Percentiles rank a stretch among this genome's conserved stretches.
Conservation (phyloP, 2,888 invertebrate genomes). For the Luperina nickerlii region DNA sequence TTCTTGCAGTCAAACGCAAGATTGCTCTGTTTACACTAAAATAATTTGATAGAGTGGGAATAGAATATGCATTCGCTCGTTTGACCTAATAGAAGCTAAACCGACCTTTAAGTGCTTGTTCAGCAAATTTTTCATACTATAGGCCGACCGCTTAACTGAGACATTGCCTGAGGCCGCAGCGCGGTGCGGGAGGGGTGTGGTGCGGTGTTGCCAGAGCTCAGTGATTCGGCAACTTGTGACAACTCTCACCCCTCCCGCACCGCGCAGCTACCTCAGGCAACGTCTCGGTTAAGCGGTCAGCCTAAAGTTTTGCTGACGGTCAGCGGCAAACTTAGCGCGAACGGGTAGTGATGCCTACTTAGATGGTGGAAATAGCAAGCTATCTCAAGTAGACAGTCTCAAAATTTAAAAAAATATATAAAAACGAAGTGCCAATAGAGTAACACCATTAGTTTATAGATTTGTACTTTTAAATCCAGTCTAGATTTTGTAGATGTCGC, state of each 20-base stretch:
- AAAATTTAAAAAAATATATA: slow-evolving; percentile 43
- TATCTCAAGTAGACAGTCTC: slow-evolving; percentile 10
- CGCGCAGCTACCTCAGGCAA: no score
- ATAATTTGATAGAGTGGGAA: not conserved
- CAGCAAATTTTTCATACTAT: not conserved
- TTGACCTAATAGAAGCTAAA: not conserved
- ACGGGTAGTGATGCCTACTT: not conserved
- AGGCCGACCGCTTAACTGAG: no score
- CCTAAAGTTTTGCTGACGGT: not conserved
- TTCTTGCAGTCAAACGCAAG: not conserved
- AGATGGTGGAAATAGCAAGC: not conserved
- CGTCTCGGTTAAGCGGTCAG: no score
- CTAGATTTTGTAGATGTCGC: slow-evolving; percentile 43
- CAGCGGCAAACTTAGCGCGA: not conserved
- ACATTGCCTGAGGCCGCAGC: no score
- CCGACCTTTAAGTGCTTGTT: not conserved
- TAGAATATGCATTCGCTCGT: not conserved
- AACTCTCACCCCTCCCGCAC: no score
- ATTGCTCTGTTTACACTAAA: not conserved
- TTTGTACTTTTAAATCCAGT: slow-evolving; percentile 46
- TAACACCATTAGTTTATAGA: slow-evolving; percentile 77
- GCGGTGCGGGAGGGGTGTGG: no score
- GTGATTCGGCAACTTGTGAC: no score
- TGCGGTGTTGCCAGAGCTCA: no score
- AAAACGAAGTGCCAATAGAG: slow-evolving; percentile 84